Percentiles rank a stretch among this genome's conserved stretches.
These are phyloP conservation scores for Dermatemys mawii DNA, from an alignment of 2,113 vertebrate genomes.

Conservation along the genomic window DNA sequence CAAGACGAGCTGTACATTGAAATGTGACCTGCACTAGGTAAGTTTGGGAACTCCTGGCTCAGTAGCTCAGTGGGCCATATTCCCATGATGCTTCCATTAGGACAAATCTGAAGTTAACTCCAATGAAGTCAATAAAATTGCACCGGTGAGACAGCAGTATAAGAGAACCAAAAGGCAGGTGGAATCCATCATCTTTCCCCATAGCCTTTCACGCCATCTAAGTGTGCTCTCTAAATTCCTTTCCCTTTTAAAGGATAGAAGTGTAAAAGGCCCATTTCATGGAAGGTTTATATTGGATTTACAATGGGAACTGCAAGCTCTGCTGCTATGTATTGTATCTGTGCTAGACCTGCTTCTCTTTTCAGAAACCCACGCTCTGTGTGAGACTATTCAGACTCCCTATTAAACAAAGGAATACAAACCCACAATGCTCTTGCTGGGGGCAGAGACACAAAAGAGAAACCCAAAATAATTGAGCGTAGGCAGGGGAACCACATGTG, in stretches of 20 bases:
- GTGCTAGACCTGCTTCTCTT: neutral
- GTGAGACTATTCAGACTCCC: neutral
- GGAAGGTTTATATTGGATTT: neutral
- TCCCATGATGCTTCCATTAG: neutral
- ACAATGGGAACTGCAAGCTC: neutral
- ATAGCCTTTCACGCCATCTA: neutral
- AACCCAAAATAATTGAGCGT: neutral
- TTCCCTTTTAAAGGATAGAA: neutral
- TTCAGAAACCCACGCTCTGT: neutral
- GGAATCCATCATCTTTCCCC: neutral
- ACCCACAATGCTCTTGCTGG: neutral
- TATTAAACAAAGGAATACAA: neutral
- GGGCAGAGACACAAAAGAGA: neutral
- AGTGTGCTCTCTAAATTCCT: neutral
- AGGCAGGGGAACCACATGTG: neutral
- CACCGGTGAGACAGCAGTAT: neutral
- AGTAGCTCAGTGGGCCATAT: neutral
- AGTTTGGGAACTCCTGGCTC: neutral
- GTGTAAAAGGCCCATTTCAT: neutral
- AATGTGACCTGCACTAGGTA: neutral
- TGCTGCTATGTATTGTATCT: neutral
- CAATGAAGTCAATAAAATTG: neutral
- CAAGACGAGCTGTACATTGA: too few species aligned
- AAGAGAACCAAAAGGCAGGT: neutral
- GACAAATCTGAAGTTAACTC: neutral